Evolutionary conservation across 2,888 invertebrate species (phyloP).

Genomic region (Zygogramma bicolorata): DNA sequence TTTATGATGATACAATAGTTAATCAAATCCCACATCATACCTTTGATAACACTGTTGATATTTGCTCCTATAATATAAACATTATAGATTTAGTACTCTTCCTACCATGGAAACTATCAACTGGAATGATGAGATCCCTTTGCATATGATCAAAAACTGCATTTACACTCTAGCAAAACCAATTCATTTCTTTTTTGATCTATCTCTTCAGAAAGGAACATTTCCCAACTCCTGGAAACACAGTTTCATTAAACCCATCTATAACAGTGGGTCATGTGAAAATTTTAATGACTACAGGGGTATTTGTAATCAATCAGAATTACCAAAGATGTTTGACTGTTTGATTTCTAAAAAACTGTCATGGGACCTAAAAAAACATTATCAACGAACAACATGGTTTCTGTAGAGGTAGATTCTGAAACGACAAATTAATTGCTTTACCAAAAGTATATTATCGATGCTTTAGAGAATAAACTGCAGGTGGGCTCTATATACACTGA

Average conservation of each 20-base stretch:
- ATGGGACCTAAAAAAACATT: background rate
- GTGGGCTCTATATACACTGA: too few relatives aligned
- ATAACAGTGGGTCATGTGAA: conserved; percentile 1
- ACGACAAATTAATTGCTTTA: conserved; percentile 20
- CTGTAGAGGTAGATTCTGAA: conserved; percentile 22
- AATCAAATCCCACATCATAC: conserved; percentile 11
- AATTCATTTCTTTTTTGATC: background rate
- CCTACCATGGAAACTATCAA: background rate
- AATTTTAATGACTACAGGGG: conserved; percentile 6
- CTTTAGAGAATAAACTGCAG: too few relatives aligned
- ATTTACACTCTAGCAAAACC: conserved; percentile 10
- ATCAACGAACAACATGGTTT: too few relatives aligned
- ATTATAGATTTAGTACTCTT: background rate
- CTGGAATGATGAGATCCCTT: background rate
- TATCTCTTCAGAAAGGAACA: conserved; percentile 8
- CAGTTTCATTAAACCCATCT: conserved; percentile 17
- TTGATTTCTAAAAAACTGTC: too few relatives aligned
- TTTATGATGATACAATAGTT: background rate
- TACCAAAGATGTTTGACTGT: too few relatives aligned
- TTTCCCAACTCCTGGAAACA: conserved; percentile 14
- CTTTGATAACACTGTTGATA: background rate
- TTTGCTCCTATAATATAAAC: background rate
- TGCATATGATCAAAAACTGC: background rate
- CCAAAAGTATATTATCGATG: conserved; percentile 6
- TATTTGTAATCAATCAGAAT: too few relatives aligned